Conservation (phyloP, 2,888 invertebrate genomes). For the Chrysodeixis includens region DNA sequence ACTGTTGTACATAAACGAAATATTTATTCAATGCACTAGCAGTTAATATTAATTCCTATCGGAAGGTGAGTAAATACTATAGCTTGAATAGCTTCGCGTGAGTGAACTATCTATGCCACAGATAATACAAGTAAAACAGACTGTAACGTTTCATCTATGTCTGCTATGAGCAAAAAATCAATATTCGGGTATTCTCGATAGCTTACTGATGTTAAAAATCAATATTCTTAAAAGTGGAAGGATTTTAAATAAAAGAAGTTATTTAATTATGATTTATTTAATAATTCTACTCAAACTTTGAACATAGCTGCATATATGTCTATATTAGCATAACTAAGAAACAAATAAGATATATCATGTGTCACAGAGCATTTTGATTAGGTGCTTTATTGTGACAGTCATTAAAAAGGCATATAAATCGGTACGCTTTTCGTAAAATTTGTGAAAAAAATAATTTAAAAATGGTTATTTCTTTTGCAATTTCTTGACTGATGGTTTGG, state of each 20-base stretch:
- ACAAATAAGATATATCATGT: background rate
- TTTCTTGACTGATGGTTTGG: too few species aligned
- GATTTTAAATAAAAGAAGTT: background rate
- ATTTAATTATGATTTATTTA: background rate
- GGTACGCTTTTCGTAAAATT: background rate
- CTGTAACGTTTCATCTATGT: background rate
- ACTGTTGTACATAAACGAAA: slow-evolving; percentile 8
- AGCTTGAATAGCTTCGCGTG: slow-evolving; percentile 49
- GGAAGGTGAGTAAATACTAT: slow-evolving; percentile 36
- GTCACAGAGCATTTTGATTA: background rate
- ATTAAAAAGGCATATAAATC: background rate
- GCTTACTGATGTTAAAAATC: background rate
- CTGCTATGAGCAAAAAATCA: background rate
- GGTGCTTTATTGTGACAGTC: background rate
- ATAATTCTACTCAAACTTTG: slow-evolving; percentile 8
- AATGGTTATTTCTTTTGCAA: too few species aligned
- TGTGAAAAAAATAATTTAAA: too few species aligned
- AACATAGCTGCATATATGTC: slow-evolving; percentile 6
- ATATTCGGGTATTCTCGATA: background rate
- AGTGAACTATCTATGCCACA: slow-evolving; percentile 26
- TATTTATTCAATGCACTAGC: slow-evolving; percentile 21
- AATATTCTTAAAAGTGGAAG: background rate
- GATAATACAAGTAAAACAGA: background rate
- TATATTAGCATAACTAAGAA: background rate
- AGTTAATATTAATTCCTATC: slow-evolving; percentile 34